Evolutionary conservation across 2,797 vertebrate genomes (phyloP).

Genomic region (Jordanella pulchra): DNA sequence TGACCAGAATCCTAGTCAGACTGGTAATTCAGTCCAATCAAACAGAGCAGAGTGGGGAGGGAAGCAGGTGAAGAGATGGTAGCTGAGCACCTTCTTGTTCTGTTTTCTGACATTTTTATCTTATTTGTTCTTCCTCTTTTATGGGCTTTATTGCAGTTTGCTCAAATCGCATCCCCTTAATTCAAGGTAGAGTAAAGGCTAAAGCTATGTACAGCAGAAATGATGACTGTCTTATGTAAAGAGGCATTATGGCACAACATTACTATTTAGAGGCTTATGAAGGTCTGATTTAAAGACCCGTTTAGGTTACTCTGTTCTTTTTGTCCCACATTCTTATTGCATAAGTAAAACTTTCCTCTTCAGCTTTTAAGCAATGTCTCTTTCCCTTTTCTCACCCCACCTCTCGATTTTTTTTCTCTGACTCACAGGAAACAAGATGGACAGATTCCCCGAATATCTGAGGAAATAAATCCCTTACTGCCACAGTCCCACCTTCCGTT

Average conservation of each 20-base stretch:
- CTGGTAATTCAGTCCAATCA: conserved; percentile 44
- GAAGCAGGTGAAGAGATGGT: conserved; percentile 35
- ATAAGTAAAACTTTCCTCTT: conserved; percentile 33
- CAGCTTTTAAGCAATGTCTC: conserved; percentile 29
- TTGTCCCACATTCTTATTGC: conserved; percentile 33
- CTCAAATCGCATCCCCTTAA: conserved; percentile 5
- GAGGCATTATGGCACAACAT: background rate
- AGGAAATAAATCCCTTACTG: conserved; percentile 76
- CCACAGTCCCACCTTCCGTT: conserved; percentile 48
- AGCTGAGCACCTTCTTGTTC: conserved; percentile 32
- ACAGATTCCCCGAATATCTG: conserved; percentile 72
- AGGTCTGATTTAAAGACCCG: conserved; percentile 24
- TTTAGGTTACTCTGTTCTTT: conserved; percentile 15
- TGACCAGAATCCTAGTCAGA: conserved; percentile 48
- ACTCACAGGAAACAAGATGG: conserved; percentile 86
- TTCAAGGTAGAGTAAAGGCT: background rate
- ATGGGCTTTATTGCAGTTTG: conserved; percentile 2
- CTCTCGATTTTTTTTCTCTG: conserved; percentile 34
- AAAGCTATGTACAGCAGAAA: conserved; percentile 5
- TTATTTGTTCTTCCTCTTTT: conserved; percentile 16
- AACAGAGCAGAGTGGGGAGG: conserved; percentile 5
- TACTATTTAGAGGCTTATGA: background rate
- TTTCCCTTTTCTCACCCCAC: conserved; percentile 18
- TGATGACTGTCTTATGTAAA: background rate
- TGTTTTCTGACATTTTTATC: conserved; percentile 28